Evolutionary conservation across 2,888 invertebrate species (phyloP).

Genomic region (Archips crataeganus): DNA sequence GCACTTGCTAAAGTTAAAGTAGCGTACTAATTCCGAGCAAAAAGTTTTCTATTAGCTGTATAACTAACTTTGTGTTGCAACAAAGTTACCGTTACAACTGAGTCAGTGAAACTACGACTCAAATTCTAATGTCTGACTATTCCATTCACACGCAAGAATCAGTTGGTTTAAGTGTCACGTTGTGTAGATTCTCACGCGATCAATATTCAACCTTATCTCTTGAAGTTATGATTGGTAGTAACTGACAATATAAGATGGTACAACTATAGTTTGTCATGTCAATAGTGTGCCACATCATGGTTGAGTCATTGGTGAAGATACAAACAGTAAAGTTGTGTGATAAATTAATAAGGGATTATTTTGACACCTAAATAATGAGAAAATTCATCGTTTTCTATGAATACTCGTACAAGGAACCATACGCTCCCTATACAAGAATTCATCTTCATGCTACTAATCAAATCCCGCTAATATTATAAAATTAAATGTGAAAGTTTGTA

Average conservation of each 20-base stretch:
- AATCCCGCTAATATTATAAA: too few relatives aligned
- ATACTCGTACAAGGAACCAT: too few relatives aligned
- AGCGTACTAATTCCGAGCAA: background rate
- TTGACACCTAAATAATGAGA: background rate
- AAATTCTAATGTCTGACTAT: background rate
- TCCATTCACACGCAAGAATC: constrained; percentile 4
- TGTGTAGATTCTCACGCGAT: background rate
- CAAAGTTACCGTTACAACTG: background rate
- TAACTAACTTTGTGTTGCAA: background rate
- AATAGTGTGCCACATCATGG: background rate
- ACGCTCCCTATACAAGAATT: too few relatives aligned
- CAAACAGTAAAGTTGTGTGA: background rate
- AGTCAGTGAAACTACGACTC: background rate
- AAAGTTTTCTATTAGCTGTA: background rate
- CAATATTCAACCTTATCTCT: background rate
- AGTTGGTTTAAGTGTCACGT: background rate
- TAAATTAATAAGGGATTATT: background rate
- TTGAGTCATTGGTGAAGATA: constrained; percentile 5
- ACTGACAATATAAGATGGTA: background rate
- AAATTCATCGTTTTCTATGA: too few relatives aligned
- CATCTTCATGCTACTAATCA: too few relatives aligned
- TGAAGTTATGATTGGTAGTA: background rate
- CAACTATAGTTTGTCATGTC: background rate
- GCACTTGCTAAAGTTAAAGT: background rate
- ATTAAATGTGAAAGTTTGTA: too few relatives aligned